Evolutionary conservation across 2,888 invertebrate genomes (phyloP), one percentile per base, ranked within the genome.

Genomic region (Drosophila mayaguana): DNA sequence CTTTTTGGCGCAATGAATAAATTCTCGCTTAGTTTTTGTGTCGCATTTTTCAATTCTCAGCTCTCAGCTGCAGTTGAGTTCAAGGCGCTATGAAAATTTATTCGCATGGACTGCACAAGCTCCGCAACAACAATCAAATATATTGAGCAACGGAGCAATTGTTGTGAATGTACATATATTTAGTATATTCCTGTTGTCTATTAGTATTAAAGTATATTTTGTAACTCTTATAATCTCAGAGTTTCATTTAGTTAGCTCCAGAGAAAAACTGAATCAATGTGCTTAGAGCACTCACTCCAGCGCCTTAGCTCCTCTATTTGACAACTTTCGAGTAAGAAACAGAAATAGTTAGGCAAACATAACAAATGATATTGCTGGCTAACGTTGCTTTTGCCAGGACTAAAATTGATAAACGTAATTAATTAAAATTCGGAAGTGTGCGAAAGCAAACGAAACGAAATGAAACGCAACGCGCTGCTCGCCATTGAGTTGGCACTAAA

Each of bases 1-100:
- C 56, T 67, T 54, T 51, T 53, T 67, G 69, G 48, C 59, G 89
- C 88, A 78, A 84, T 84, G 89, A 89, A 84, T 84, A 84, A 87
- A 84, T 83, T 84, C 78, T 67, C 67, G 68, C 73, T 65, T 77
- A 57, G 80, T 71, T 84, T 80, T 86, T 63, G 43, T 65, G 68
- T 63, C 64, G 70, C 77, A 66, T 53, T 68, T 78, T 63, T 78
- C 42, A 54, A 51, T 64, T 61, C 61, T 54, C 50, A 62, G 66
- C 50, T 63, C 54, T 51, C 62, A 51, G 45, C 53, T 43, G 74
- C 51, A 48, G 53, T 48, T 54, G 32, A 50, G 56, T 70, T 42
- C 14, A 55, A 63, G 64, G 61, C 60, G 53, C 73, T 38, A 46
- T 42, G 53, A 60, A 70, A 72, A 65, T 43, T 55, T 40, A 32